phyloP scores from a whole-genome alignment of 1,140 invertebrate species.

The Hyposmocoma kahamanoa region DNA sequence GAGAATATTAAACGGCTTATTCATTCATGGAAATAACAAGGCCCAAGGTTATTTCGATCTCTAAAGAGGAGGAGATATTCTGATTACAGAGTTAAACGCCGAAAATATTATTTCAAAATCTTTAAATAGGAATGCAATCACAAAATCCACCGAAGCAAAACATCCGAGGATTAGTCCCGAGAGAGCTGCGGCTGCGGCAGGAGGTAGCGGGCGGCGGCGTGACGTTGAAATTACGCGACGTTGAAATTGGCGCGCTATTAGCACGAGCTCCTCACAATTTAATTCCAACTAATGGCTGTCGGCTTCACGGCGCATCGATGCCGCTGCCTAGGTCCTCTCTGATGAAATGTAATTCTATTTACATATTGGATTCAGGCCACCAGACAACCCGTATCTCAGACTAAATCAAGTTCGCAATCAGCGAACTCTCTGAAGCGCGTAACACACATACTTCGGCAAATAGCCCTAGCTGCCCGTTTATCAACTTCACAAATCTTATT shows the following conservation, averaged over 20 bases:
- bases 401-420: slow-evolving; percentile 35
- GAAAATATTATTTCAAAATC: no score
- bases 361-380: slow-evolving; percentile 30
- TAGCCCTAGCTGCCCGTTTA: not conserved
- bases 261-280: slow-evolving; percentile 34
- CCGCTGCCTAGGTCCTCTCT: not conserved
- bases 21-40: no score
- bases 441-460: slow-evolving; percentile 12
- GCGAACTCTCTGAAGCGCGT: slow-evolving; percentile 24
- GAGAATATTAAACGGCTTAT: no score
- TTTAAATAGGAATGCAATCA: slow-evolving; percentile 24
- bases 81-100: not conserved
- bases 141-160: slow-evolving; percentile 16
- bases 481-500: not conserved
- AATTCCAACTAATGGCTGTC: slow-evolving; percentile 44
- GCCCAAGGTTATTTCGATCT: no score
- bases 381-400: slow-evolving; percentile 18
- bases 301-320: slow-evolving; percentile 28
- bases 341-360: slow-evolving; percentile 33
- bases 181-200: not conserved
- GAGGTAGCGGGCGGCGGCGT: not conserved
- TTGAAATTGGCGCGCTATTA: slow-evolving; percentile 28
- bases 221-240: no score
- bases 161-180: not conserved
- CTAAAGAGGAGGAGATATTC: no score